phyloP scores from a whole-genome alignment of 2,888 invertebrate genomes.

The Drosophila colorata region DNA sequence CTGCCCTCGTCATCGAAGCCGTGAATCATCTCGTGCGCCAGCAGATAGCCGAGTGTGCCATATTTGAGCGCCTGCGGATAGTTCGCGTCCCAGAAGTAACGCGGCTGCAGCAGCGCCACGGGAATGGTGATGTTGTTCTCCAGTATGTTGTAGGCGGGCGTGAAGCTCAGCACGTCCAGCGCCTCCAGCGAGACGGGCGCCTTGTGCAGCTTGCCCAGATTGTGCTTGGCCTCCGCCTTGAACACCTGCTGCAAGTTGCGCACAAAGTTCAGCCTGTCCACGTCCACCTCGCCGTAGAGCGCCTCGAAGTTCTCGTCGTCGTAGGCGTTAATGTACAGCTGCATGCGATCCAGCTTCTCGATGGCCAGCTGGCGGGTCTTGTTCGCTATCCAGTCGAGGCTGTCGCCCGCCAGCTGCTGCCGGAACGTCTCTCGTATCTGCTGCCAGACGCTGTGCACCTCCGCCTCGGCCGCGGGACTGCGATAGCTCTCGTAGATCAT shows the following conservation, averaged over 20 bases:
- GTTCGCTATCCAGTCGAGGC: slow-evolving; percentile 78
- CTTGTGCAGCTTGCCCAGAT: slow-evolving; percentile 36
- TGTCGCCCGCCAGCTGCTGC: slow-evolving; percentile 65
- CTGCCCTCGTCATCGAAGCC: slow-evolving; percentile 82
- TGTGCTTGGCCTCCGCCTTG: slow-evolving; percentile 27
- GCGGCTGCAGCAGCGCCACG: slow-evolving; percentile 80
- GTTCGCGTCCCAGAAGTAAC: slow-evolving; percentile 73
- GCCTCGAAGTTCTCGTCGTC: slow-evolving; percentile 69
- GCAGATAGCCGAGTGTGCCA: slow-evolving; percentile 77
- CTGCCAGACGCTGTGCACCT: slow-evolving; percentile 73
- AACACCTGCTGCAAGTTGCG: slow-evolving; percentile 71
- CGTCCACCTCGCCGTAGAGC: slow-evolving; percentile 52
- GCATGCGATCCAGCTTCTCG: slow-evolving; percentile 72
- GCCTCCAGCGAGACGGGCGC: slow-evolving; percentile 41
- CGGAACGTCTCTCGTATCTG: slow-evolving; percentile 73
- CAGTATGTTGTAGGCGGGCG: slow-evolving; percentile 72
- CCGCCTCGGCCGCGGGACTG: slow-evolving; percentile 59
- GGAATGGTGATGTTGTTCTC: slow-evolving; percentile 81
- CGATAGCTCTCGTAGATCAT: slow-evolving; percentile 71
- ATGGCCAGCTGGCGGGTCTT: slow-evolving; percentile 70
- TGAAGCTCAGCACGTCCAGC: slow-evolving; percentile 55
- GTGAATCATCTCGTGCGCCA: slow-evolving; percentile 83
- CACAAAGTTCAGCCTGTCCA: slow-evolving; percentile 68
- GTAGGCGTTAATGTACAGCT: slow-evolving; percentile 75
- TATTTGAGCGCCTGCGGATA: slow-evolving; percentile 81